These are phyloP conservation scores for Drosophila neocordata DNA, from an alignment of 1,140 invertebrate genomes.

Conservation along the genomic window DNA sequence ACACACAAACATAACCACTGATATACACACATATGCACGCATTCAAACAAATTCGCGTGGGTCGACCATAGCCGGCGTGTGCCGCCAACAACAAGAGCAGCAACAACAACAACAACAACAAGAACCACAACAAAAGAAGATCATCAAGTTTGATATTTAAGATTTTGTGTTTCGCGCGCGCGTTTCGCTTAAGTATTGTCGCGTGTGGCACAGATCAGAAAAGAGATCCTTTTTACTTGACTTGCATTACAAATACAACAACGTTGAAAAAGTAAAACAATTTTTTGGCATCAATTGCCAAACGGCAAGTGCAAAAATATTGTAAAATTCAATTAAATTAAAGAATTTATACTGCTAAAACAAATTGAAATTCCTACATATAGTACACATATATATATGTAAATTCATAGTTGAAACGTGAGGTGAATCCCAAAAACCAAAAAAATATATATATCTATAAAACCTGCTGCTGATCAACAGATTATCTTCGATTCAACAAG, in stretches of 20 bases:
- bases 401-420: neutral
- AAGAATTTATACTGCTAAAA: slow-evolving; percentile 2
- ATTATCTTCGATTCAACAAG: slow-evolving; percentile 1
- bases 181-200: slow-evolving; percentile 10
- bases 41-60: slow-evolving; percentile 16
- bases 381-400: neutral
- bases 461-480: slow-evolving; percentile 1
- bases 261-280: neutral
- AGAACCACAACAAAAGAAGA: slow-evolving; percentile 23
- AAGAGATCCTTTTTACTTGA: neutral
- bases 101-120: slow-evolving; percentile 12
- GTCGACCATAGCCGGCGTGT: slow-evolving; percentile 67
- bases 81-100: slow-evolving; percentile 38
- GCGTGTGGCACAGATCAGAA: neutral
- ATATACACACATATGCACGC: slow-evolving; percentile 11
- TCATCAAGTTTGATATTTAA: slow-evolving; percentile 17
- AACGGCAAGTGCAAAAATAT: neutral
- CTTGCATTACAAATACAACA: neutral
- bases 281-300: neutral
- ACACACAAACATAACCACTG: slow-evolving; percentile 19
- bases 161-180: slow-evolving; percentile 41
- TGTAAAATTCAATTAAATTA: neutral
- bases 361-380: neutral
- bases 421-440: neutral
- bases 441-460: neutral